These are phyloP conservation scores for Phalacrocorax aristotelis DNA, from an alignment of 2,113 vertebrate species.

Conservation along the genomic window DNA sequence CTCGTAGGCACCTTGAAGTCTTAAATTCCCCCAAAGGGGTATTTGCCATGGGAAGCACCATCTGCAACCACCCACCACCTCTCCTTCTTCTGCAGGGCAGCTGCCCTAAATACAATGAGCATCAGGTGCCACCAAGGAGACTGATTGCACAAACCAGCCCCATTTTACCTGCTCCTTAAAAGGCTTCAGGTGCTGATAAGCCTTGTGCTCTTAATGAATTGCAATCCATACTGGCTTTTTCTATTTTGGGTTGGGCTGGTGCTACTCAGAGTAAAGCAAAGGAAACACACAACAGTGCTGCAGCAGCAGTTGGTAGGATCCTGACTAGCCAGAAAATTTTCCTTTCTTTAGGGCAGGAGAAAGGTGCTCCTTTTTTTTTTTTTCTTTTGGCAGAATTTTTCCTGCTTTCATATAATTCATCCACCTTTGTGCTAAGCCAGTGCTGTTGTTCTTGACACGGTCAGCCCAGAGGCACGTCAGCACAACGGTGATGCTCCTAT, in stretches of 20 bases:
- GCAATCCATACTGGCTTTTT: neutral
- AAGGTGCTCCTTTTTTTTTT: neutral
- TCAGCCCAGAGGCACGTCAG: neutral
- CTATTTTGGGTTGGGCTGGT: neutral
- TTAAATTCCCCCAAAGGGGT: accelerated
- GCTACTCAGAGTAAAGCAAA: neutral
- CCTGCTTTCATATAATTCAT: neutral
- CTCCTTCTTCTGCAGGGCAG: neutral
- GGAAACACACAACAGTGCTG: neutral
- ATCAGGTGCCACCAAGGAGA: neutral
- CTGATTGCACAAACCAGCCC: neutral
- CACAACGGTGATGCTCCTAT: neutral
- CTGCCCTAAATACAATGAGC: neutral
- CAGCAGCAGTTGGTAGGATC: neutral
- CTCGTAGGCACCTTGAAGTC: accelerated
- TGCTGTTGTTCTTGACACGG: neutral
- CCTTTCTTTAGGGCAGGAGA: neutral
- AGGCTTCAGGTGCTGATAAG: neutral
- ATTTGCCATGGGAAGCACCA: accelerated
- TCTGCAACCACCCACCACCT: accelerated
- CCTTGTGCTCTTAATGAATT: neutral
- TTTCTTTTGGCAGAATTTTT: neutral
- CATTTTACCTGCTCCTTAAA: neutral
- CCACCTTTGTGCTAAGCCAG: neutral
- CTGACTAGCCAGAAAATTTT: neutral